phyloP scores from a whole-genome alignment of 2,113 vertebrate species.

The Myodes glareolus region DNA sequence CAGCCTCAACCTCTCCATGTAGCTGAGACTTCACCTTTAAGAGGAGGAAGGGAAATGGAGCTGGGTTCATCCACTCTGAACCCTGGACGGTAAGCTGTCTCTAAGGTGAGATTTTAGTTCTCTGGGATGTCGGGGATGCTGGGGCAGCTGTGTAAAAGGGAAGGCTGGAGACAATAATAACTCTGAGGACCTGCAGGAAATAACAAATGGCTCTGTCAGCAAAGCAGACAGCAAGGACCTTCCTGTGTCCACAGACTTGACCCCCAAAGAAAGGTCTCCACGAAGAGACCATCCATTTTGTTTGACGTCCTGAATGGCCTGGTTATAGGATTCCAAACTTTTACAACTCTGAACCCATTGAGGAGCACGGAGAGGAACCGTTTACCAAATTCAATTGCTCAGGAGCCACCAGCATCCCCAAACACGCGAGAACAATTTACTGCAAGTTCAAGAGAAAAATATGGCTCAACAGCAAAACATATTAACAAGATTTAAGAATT shows the following conservation, averaged over 20 bases:
- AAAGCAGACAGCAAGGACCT: not conserved
- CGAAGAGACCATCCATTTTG: not conserved
- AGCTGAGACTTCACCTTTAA: not conserved
- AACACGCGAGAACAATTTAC: constrained; percentile 56
- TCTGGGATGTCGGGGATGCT: not conserved
- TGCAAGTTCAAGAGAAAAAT: constrained; percentile 43
- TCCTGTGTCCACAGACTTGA: not conserved
- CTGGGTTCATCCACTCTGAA: not conserved
- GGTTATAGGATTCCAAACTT: not conserved
- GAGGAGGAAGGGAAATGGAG: not conserved
- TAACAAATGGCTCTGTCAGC: not conserved
- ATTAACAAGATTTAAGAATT: constrained; percentile 70
- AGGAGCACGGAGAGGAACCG: not conserved
- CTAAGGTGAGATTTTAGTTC: not conserved
- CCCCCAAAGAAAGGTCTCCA: not conserved
- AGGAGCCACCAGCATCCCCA: not conserved
- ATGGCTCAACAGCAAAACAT: not conserved
- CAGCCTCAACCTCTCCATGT: not conserved
- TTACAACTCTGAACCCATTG: not conserved
- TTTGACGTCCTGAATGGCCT: constrained; percentile 18
- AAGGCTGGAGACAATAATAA: not conserved
- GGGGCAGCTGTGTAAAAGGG: accelerated
- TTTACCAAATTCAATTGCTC: not conserved
- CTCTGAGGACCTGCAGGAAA: too few relatives aligned
- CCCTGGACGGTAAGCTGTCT: not conserved